These are phyloP conservation scores for Pherbina coryleti DNA, from an alignment of 2,888 invertebrate genomes.

Conservation along the genomic window DNA sequence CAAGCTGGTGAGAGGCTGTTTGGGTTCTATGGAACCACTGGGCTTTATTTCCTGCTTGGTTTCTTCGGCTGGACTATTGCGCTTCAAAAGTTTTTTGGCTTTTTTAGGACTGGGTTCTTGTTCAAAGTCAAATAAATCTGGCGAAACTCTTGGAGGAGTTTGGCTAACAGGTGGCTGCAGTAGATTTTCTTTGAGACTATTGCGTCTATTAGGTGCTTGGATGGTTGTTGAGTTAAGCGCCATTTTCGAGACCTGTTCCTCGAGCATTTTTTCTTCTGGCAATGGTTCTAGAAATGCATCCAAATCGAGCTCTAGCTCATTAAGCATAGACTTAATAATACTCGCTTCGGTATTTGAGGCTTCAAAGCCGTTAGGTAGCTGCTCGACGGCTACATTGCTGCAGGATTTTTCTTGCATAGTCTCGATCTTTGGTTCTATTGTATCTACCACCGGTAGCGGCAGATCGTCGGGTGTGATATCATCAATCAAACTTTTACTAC, in stretches of 20 bases:
- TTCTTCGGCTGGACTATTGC: constrained; percentile 51
- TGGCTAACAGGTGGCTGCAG: not conserved
- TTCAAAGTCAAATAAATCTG: constrained; percentile 57
- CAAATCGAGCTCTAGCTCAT: constrained; percentile 66
- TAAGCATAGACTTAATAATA: not conserved
- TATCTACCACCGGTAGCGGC: not conserved
- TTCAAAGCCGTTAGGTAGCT: not conserved
- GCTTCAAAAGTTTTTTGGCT: constrained; percentile 19
- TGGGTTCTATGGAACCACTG: not conserved
- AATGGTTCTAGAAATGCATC: constrained; percentile 72
- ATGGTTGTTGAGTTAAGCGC: not conserved
- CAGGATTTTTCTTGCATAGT: not conserved
- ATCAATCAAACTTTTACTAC: not conserved
- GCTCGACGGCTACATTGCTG: not conserved
- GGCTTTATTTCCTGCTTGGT: constrained; percentile 16
- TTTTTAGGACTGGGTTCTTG: constrained; percentile 41
- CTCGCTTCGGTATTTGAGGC: not conserved
- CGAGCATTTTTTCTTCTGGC: constrained; percentile 62
- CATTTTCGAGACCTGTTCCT: not conserved
- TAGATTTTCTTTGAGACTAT: constrained; percentile 39
- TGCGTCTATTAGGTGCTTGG: constrained; percentile 19
- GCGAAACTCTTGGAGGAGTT: constrained; percentile 50
- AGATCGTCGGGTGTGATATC: constrained; percentile 27
- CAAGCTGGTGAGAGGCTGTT: too few species aligned
- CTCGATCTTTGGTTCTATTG: too few species aligned